Evolutionary conservation across 2,113 vertebrate genomes (phyloP).

Genomic region (Guaruba guarouba): DNA sequence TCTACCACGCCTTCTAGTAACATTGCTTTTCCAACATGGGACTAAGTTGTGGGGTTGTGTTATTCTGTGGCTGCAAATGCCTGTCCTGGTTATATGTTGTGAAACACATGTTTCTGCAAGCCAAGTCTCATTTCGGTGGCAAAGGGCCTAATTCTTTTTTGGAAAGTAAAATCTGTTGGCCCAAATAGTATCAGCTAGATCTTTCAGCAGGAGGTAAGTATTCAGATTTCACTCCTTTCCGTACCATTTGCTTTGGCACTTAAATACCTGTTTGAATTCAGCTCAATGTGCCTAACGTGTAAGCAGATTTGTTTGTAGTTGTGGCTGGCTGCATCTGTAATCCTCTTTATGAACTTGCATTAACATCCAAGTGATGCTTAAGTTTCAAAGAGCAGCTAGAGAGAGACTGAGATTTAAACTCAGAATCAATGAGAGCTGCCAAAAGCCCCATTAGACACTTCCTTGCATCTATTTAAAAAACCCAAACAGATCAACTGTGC

Average conservation of each 20-base stretch:
- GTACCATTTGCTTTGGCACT: background rate
- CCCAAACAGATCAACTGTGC: background rate
- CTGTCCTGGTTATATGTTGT: background rate
- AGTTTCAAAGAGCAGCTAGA: slow-evolving; percentile 17
- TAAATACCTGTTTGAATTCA: background rate
- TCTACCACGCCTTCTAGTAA: background rate
- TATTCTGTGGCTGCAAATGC: background rate
- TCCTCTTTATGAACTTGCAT: background rate
- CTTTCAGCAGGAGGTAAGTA: background rate
- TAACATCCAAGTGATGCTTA: background rate
- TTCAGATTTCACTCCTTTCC: background rate
- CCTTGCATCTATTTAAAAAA: background rate
- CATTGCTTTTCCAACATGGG: background rate
- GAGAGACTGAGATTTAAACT: background rate
- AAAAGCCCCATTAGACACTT: background rate
- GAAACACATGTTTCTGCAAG: background rate
- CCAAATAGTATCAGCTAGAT: background rate
- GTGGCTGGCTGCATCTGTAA: background rate
- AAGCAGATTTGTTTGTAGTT: background rate
- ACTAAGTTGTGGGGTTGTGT: background rate
- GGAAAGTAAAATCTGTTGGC: background rate
- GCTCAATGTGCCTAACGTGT: background rate
- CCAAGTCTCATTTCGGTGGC: background rate
- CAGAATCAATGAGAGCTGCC: background rate
- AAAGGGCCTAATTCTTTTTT: background rate